Base-by-base conservation (phyloP, 1,140 invertebrate genomes). In the Neodiprion lecontei region DNA sequence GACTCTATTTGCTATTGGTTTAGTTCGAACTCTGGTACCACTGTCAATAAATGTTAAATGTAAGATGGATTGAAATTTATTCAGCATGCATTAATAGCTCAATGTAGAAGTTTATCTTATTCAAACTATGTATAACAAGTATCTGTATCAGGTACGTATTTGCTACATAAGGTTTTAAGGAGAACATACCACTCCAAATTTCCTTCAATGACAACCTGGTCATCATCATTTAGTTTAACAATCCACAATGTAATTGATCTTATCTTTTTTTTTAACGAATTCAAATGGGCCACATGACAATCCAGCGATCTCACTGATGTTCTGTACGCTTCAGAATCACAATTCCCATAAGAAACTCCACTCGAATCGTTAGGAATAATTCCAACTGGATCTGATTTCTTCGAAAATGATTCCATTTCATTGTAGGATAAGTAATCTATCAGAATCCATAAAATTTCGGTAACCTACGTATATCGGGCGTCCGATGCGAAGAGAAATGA, bases 161-260 rank as follows among this genome's bases (percentile, higher is more conserved):
- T 68, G 48, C 69, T 40, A 49, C 21, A 12, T 40, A 2, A 69
- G 68, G 40, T 50, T 72, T 10, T 40, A 40, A 40, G 0, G 5
- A 17, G 23, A 9, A 74, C 48, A 70, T 77, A 85, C 84, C 79
- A 76, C 11, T 83, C 72, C 47, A 86, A 70, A 17, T 69, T 82
- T 69, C 87, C 87, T 80, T 82, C 85, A 40, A 88, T 79, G 49
- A 84, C 70, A 8, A 88, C 71, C 10, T 84, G 70, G 7, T 75
- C 75, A 12, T 79, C 66, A 10, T 79, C 68, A 66, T 84, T 85
- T 48, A 88, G 74, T 10, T 75, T 67, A 21, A 87, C 79, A 74
- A 66, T 81, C 86, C 86, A 87, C 28, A 75, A 72, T 9, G 67
- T 70, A 74, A 87, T 86, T 7, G 74, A 47, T 66, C 71, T 79